Evolutionary conservation across 2,113 vertebrate species (phyloP), one percentile per base, ranked within the genome.

Genomic region (Vicugna pacos): DNA sequence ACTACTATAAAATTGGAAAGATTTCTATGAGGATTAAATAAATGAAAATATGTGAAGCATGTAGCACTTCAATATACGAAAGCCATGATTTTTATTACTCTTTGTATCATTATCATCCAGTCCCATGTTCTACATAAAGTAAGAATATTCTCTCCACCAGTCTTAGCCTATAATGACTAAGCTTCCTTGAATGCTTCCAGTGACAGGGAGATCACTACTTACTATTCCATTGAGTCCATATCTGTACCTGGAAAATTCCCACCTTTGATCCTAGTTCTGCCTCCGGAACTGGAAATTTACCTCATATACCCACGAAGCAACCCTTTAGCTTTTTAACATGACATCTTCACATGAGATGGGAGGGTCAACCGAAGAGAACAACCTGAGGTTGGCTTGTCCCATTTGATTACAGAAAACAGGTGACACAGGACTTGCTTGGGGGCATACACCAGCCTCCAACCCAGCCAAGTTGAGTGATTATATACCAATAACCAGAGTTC

Each of bases 271-370:
- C 52, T 90, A 62, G 6, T 30, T 95, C 69, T 92, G 17, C 50
- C 22, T 76, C 13, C 77, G 42, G 42, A 83, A 46, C 28, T 10
- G n/a, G 50, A 84, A 52, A 48, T 24, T 24, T 64, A 42, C 26
- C 11, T 81, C 20, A 69, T 54, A 42, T 6, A 64, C n/a, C 11
- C 16, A 54, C 11, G 52, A 81, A 79, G 15, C 28, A 69, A 8
- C 28, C 17, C 69, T 82, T 38, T 35, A 91, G 77, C 77, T 91
- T 8, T 81, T 94, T 54, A 80, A 72, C 89, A 84, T 50, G 60
- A 54, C 32, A 67, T 58, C 26, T 42, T 93, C 38, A 70, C 62
- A 7, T 32, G 32, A 92, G 42, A 52, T 12, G 28, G 52, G 16
- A 81, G 15, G 3, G 22, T 32, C 24, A 38, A 54, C 26, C 56